Base-by-base conservation (phyloP, 64 coral and sea anemone species). In the Anthopleura sola region DNA sequence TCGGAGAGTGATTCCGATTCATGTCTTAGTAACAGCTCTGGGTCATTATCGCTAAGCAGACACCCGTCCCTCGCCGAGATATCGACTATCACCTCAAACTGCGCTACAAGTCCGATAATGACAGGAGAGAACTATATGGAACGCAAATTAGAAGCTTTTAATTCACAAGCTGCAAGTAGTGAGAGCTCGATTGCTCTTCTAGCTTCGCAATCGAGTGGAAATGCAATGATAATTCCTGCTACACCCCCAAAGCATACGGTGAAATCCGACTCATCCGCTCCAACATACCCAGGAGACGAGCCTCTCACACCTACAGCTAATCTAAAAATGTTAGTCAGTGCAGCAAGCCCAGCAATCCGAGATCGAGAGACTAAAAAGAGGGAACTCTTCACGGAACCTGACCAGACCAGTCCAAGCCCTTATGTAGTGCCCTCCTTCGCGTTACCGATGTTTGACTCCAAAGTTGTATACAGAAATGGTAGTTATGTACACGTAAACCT, bases 291-390 rank as follows among this genome's bases (percentile, higher is more conserved):
- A 24, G 79, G 75, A 60, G 95, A 97, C 37, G 95, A 97, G 56
- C 95, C 95, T 31, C 74, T 97, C 38, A 97, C 95, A 87, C 95
- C 95, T 54, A 93, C 91, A 23, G 95, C 95, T 56, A 97, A 97
- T 88, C 88, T 97, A 47, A 97, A 97, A 93, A 97, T 97, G 85
- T 79, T 97, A 20, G 95, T 97, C 31, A 97, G 88, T 88, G 95
- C 95, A 75, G 95, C 95, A 24, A 97, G 95, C 39, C 95, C 95
- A 49, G 91, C 91, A 78, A 97, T 97, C 69, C 87, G 91, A 66
- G 95, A 97, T 86, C 91, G 95, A 15, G 95, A 97, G 79, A 93
- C 68, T 49, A 97, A 91, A 36, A 97, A 97, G 82, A 86, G 95
- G 53, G 95, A 97, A 93, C 77, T 97, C 6, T 97, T 97, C 83